Evolutionary conservation across 1,140 invertebrate genomes (phyloP).

Genomic region (Leptinotarsa lineolata): DNA sequence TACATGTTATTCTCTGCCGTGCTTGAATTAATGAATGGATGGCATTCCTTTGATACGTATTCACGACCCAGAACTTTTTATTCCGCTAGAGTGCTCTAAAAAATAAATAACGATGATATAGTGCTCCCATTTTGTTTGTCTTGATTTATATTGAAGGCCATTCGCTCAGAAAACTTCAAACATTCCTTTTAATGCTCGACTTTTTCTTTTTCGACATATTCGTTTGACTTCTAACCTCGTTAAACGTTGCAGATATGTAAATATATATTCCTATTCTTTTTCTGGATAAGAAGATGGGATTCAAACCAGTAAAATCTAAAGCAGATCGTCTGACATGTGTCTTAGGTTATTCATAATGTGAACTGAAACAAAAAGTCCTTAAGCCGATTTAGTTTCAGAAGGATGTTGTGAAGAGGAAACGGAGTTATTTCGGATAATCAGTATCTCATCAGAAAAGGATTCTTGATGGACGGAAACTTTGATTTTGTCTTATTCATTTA

Average conservation of each 20-base stretch:
- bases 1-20: too few species aligned
- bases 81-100: constrained; percentile 5
- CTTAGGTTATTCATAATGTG: constrained; percentile 1
- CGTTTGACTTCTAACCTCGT: neutral
- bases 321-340: neutral
- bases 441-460: too few species aligned
- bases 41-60: too few species aligned
- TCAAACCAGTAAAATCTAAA: constrained; percentile 12
- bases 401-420: too few species aligned
- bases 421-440: too few species aligned
- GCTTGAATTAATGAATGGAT: too few species aligned
- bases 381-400: constrained; percentile 13
- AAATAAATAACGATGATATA: constrained; percentile 35
- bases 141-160: constrained; percentile 30
- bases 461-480: too few species aligned
- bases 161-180: constrained; percentile 36
- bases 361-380: neutral
- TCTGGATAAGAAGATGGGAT: neutral
- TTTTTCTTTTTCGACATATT: neutral
- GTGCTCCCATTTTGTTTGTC: constrained; percentile 29
- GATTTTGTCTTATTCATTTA: too few species aligned
- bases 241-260: constrained; percentile 14
- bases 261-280: constrained; percentile 10
- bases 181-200: constrained; percentile 29
- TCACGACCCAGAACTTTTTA: too few species aligned